Conservation (phyloP, 2,888 invertebrate genomes). For the Clusia tigrina region DNA sequence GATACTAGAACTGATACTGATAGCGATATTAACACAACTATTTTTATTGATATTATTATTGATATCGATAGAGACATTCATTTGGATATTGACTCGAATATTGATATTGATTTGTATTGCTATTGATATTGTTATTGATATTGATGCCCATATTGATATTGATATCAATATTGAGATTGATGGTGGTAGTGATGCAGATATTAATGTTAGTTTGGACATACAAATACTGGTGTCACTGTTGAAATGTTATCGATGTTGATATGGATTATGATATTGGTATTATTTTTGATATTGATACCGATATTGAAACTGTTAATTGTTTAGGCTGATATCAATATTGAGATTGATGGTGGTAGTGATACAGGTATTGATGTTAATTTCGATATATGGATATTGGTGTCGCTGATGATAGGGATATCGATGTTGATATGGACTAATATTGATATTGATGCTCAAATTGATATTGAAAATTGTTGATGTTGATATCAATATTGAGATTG, state of each 20-base stretch:
- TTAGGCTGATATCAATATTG: not conserved
- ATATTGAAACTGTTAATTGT: not conserved
- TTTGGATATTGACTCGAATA: not conserved
- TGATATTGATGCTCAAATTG: not conserved
- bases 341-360: not conserved
- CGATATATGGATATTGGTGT: too few relatives aligned
- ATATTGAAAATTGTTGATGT: not conserved
- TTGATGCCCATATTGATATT: not conserved
- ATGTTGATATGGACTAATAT: not conserved
- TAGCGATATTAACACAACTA: not conserved
- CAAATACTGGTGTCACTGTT: not conserved
- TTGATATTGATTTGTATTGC: not conserved
- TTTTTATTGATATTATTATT: not conserved
- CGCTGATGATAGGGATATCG: not conserved
- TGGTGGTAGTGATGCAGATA: not conserved
- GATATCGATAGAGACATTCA: not conserved
- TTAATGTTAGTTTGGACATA: not conserved
- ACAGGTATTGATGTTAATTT: not conserved
- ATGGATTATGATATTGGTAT: not conserved
- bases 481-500: not conserved
- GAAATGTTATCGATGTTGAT: not conserved
- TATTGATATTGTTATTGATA: not conserved
- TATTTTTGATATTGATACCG: not conserved
- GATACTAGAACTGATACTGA: not conserved
- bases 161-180: not conserved